Evolutionary conservation across 2,113 vertebrate species (phyloP).

Genomic region (Nothobranchius kuhntae): DNA sequence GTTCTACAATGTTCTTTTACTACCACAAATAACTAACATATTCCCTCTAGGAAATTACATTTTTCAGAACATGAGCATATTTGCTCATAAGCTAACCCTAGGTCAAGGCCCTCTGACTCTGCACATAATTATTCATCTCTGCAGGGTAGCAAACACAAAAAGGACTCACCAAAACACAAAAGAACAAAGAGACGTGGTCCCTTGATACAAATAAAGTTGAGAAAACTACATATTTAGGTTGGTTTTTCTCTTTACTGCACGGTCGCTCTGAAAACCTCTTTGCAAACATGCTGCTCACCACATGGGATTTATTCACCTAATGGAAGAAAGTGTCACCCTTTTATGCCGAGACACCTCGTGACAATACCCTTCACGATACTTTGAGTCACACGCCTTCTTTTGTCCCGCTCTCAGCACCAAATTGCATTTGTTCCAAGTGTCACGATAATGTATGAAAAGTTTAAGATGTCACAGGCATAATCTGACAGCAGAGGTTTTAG

Average conservation of each 20-base stretch:
- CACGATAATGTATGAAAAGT: slow-evolving; percentile 76
- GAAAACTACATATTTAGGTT: slow-evolving; percentile 10
- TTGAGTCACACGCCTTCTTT: slow-evolving; percentile 49
- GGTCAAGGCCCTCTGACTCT: slow-evolving; percentile 27
- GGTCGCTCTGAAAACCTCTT: slow-evolving; percentile 7
- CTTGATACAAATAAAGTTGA: background rate
- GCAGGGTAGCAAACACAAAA: slow-evolving; percentile 17
- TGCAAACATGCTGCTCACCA: slow-evolving; percentile 31
- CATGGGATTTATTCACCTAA: slow-evolving; percentile 55
- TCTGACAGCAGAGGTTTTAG: slow-evolving; percentile 80
- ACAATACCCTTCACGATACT: slow-evolving; percentile 47
- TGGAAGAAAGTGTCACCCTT: slow-evolving; percentile 53
- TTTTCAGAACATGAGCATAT: slow-evolving; percentile 24
- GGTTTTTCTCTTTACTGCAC: background rate
- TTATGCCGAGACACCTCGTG: slow-evolving; percentile 44
- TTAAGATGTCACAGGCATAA: slow-evolving; percentile 74
- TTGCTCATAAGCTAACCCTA: slow-evolving; percentile 29
- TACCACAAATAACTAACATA: background rate
- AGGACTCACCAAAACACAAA: background rate
- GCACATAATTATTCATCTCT: slow-evolving; percentile 1
- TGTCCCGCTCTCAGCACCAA: slow-evolving; percentile 51
- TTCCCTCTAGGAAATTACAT: slow-evolving; percentile 13
- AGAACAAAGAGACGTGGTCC: slow-evolving; percentile 4
- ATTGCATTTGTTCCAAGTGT: slow-evolving; percentile 78
- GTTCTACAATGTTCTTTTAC: background rate